Percentiles rank a stretch among this genome's conserved stretches.
These are phyloP conservation scores for Caerostris extrusa DNA, from an alignment of 1,140 invertebrate species.

Conservation along the genomic window DNA sequence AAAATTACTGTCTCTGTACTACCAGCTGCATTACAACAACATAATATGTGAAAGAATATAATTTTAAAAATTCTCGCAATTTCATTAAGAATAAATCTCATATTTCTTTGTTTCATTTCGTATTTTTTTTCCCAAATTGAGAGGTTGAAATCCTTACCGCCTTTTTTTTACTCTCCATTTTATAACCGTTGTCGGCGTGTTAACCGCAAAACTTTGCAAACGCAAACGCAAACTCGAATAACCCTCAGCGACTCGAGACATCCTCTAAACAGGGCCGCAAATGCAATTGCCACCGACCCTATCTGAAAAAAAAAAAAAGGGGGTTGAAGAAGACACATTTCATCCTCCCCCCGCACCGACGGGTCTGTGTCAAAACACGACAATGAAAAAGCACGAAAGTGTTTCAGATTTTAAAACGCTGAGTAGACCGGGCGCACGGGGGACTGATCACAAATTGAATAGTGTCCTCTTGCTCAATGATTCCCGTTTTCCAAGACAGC, in stretches of 20 bases:
- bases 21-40: too few relatives aligned
- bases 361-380: neutral
- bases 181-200: too few relatives aligned
- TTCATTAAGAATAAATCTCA: too few relatives aligned
- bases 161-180: too few relatives aligned
- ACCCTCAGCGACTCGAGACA: neutral
- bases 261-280: neutral
- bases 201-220: neutral
- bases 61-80: too few relatives aligned
- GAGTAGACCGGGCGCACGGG: neutral
- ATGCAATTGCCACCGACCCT: neutral
- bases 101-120: too few relatives aligned
- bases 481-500: too few relatives aligned
- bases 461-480: too few relatives aligned
- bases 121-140: too few relatives aligned
- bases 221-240: neutral
- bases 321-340: neutral
- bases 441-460: neutral
- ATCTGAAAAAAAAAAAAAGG: neutral
- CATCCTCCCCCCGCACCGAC: neutral
- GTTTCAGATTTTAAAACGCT: slow-evolving; percentile 10
- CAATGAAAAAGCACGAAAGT: neutral
- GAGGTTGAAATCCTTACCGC: too few relatives aligned
- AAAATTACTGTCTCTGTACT: too few relatives aligned
- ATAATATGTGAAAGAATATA: too few relatives aligned